Evolutionary conservation across 2,113 vertebrate genomes (phyloP), one percentile per base, ranked within the genome.

Genomic region (Centropus bengalensis): DNA sequence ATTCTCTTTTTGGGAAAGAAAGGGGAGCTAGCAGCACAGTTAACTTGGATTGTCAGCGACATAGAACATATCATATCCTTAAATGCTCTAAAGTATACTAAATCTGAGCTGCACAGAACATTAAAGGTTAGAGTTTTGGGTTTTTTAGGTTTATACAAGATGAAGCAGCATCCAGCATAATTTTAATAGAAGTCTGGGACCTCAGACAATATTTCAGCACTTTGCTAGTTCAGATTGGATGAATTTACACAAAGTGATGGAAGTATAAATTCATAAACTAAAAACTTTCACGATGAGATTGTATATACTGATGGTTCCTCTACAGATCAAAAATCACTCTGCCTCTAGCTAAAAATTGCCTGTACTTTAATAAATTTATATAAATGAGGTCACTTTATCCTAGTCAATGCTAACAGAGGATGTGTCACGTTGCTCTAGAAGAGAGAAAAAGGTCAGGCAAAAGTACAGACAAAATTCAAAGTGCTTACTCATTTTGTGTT

Each of bases 1-100:
- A 66, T 93, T 95, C 44, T 51, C 36, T 70, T 86, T 91, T 82
- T 33, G 66, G 70, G 54, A 75, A 95, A 82, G n/a, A 67, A 90
- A 89, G 26, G 32, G 38, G 33, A 92, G 44, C 20, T 75, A 56
- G 40, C 75, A 82, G 26, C 42, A 96, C 22, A 67, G 73, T 94
- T 80, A 21, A 45, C 44, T 12, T 44, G 74, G 93, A 55, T 78
- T 70, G 17, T 56, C 91, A 90, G 86, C 51, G 62, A 63, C 51
- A 74, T 26, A 55, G 83, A 92, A 21, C 40, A 79, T 30, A 89
- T 80, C 64, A 89, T 70, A 60, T 87, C 32, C 45, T 86, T 84
- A 94, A 97, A 93, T 79, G 33, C 80, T 88, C 82, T 64, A 6
- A 82, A 82, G 44, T 59, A 33, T 59, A 27, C 8, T 38, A 40